Evolutionary conservation across 2,888 invertebrate species (phyloP).

Genomic region (Parnassius apollo): DNA sequence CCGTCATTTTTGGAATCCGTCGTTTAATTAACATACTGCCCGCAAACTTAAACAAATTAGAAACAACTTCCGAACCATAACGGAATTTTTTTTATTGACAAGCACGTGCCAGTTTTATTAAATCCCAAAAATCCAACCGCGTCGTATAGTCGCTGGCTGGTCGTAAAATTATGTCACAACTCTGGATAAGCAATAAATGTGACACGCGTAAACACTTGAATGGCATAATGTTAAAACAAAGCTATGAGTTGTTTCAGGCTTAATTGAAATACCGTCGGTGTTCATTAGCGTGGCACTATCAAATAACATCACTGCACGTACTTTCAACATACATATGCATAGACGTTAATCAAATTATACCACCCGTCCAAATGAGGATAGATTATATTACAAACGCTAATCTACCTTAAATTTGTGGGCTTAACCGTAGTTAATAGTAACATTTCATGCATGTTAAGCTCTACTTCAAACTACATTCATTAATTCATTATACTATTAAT

Average conservation of each 20-base stretch:
- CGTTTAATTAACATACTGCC: background rate
- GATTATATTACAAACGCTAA: constrained; percentile 22
- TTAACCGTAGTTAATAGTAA: constrained; percentile 14
- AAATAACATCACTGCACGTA: constrained; percentile 29
- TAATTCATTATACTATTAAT: no score
- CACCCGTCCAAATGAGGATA: constrained; percentile 21
- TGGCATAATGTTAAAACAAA: constrained; percentile 13
- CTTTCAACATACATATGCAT: constrained; percentile 6
- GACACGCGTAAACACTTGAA: constrained; percentile 13
- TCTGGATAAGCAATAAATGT: constrained; percentile 6
- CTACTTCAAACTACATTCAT: no score
- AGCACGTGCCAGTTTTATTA: constrained; percentile 7
- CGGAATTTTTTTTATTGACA: background rate
- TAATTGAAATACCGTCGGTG: constrained; percentile 30
- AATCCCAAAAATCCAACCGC: constrained; percentile 9
- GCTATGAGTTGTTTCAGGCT: constrained; percentile 24
- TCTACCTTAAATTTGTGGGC: constrained; percentile 23
- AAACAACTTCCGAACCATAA: no score
- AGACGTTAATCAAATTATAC: constrained; percentile 22
- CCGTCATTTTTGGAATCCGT: no score
- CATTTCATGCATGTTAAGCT: constrained; percentile 18
- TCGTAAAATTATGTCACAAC: constrained; percentile 16
- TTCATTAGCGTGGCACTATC: constrained; percentile 30
- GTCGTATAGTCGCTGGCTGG: constrained; percentile 1
- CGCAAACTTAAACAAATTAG: background rate